A percentile compares a stretch with the other conserved stretches of the same genome.
phyloP scores from a whole-genome alignment of 2,113 vertebrate species.

The Rhinolophus sinicus region DNA sequence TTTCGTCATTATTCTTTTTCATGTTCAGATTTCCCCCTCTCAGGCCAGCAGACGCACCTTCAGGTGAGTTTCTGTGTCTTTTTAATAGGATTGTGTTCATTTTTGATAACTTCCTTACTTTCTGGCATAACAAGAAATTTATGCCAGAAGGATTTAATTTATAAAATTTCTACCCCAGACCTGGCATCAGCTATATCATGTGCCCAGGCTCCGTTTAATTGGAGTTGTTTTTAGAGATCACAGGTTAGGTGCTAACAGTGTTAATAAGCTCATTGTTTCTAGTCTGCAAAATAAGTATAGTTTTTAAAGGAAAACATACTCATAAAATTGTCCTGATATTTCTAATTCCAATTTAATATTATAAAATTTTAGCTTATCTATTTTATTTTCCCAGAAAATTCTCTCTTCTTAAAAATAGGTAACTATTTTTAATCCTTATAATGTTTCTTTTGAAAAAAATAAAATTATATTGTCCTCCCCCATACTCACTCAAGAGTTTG shows the following conservation, averaged over 20 bases:
- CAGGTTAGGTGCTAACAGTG: neutral
- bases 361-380: neutral
- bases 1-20: neutral
- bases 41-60: neutral
- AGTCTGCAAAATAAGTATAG: neutral
- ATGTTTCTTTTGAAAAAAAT: neutral
- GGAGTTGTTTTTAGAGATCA: neutral
- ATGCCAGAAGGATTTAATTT: neutral
- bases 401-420: neutral
- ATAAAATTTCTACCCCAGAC: neutral
- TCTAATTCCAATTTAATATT: neutral
- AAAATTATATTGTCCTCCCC: neutral
- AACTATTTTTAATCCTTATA: neutral
- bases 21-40: neutral
- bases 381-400: slow-evolving; percentile 32
- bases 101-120: neutral
- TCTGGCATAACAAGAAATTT: neutral
- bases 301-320: neutral
- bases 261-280: neutral
- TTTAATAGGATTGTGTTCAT: neutral
- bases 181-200: neutral
- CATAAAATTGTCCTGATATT: neutral
- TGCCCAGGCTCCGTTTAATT: neutral
- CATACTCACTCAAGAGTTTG: neutral
- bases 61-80: neutral